Evolutionary conservation across 2,888 invertebrate species (phyloP).

Genomic region (Phortica okadai): DNA sequence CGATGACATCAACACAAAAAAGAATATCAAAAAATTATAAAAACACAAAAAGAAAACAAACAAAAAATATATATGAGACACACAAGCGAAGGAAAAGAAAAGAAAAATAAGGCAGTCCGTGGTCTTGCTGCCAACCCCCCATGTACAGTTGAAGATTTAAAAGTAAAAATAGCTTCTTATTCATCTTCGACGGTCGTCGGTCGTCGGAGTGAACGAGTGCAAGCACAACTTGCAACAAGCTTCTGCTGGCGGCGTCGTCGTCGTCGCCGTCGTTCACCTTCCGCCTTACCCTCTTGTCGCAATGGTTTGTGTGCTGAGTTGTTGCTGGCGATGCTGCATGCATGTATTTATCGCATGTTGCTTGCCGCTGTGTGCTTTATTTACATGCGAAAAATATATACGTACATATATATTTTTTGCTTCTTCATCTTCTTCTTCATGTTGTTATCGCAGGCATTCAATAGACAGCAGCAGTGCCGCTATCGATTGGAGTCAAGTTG

Average conservation of each 20-base stretch:
- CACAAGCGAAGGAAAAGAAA: constrained; percentile 40
- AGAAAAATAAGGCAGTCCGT: constrained; percentile 40
- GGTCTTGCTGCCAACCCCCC: constrained; percentile 28
- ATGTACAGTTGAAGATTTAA: constrained; percentile 57
- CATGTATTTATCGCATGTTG: constrained; percentile 49
- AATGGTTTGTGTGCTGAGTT: background rate
- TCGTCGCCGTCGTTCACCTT: background rate
- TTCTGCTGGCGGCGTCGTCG: constrained; percentile 15
- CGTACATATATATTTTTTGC: background rate
- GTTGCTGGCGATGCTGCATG: constrained; percentile 44
- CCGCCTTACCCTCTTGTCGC: background rate
- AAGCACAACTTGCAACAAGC: constrained; percentile 39
- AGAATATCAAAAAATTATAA: constrained; percentile 44
- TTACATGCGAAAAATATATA: constrained; percentile 54
- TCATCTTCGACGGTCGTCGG: constrained; percentile 71
- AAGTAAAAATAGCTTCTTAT: constrained; percentile 75
- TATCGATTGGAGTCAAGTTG: constrained; percentile 25
- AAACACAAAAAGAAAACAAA: constrained; percentile 29
- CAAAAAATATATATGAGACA: constrained; percentile 47
- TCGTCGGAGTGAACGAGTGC: constrained; percentile 50
- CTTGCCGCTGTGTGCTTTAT: constrained; percentile 61
- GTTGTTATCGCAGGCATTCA: constrained; percentile 28
- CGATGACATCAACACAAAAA: constrained; percentile 58
- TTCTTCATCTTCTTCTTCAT: background rate
- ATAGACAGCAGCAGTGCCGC: constrained; percentile 22